Percentiles rank a stretch among this genome's conserved stretches.
Evolutionary conservation across 2,888 invertebrate species (phyloP).

Genomic region (Abscondita cerata): DNA sequence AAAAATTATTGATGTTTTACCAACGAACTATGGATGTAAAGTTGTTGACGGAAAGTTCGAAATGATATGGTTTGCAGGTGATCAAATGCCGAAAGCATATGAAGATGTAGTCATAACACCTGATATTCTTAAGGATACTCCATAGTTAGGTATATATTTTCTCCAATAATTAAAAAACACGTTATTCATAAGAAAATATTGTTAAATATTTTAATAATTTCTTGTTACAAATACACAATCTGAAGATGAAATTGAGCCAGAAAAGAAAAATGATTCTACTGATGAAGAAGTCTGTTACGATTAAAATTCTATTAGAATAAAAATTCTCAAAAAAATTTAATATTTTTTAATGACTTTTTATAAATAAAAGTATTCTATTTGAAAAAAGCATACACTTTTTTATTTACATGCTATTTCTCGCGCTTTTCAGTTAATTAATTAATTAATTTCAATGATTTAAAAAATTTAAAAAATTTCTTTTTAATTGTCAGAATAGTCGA

Average conservation of each 20-base stretch:
- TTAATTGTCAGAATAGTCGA: constrained; percentile 22
- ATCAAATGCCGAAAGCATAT: too few species aligned
- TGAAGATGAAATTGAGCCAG: constrained; percentile 38
- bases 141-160: too few species aligned
- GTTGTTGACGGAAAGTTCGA: neutral
- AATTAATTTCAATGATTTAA: too few species aligned
- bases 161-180: too few species aligned
- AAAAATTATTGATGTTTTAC: neutral
- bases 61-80: neutral
- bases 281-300: constrained; percentile 29
- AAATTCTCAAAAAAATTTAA: too few species aligned
- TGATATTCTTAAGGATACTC: too few species aligned
- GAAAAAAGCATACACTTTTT: constrained; percentile 7
- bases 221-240: constrained; percentile 32
- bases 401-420: neutral
- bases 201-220: too few species aligned
- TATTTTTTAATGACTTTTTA: constrained; percentile 21
- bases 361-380: constrained; percentile 9
- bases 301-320: too few species aligned
- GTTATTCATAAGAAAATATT: too few species aligned
- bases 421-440: neutral
- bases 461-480: neutral
- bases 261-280: constrained; percentile 39
- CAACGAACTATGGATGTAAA: neutral
- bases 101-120: too few species aligned